Base-by-base conservation (phyloP, 2,113 vertebrate species). In the Eleginops maclovinus region DNA sequence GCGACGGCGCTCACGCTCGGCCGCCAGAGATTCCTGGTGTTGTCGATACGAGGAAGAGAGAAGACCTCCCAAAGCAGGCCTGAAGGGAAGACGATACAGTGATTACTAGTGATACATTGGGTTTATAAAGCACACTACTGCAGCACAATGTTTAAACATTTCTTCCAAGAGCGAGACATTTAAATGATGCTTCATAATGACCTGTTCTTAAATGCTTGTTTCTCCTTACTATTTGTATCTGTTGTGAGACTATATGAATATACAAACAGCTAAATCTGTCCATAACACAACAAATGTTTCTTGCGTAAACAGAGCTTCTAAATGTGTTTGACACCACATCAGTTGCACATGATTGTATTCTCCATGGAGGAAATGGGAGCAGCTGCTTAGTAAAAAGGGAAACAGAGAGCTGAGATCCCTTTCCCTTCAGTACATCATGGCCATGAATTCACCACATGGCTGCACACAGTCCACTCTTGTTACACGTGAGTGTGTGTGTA, bases 1-100 rank as follows among this genome's bases (percentile, higher is more conserved):
- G 3, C 97, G 96, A 36, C 98, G 93, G 69, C 96, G 94, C 90
- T 98, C 97, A 93, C 98, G 94, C 92, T 99, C 97, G 3, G 96
- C 97, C 9, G 98, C 96, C 94, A 99, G 87, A 2, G 97, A 98
- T 79, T 99, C 98, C 84, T 99, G 98, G 87, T 99, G 98, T 85
- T 99, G 98, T 28, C 96, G 93, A 88, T 98, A 98, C 0, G 98
- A 99, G 49, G 97, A 99, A 1, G 97, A 97, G 71, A 99, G 93
- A 19, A 99, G 96, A 76, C 97, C 95, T 69, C 96, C 96, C 76
- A 95, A 88, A 56, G 95, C 90, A 36, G 96, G 93, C 89, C 97
- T 99, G 85, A 40, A 69, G 85, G n/a, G 3, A 8, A 2, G 5
- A 7, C 28, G 24, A 22, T 62, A 41, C n/a, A 28, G 36, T 28